Evolutionary conservation across 2,797 vertebrate genomes (phyloP), one percentile per base, ranked within the genome.

Genomic region (Schizothorax lantsangensis): DNA sequence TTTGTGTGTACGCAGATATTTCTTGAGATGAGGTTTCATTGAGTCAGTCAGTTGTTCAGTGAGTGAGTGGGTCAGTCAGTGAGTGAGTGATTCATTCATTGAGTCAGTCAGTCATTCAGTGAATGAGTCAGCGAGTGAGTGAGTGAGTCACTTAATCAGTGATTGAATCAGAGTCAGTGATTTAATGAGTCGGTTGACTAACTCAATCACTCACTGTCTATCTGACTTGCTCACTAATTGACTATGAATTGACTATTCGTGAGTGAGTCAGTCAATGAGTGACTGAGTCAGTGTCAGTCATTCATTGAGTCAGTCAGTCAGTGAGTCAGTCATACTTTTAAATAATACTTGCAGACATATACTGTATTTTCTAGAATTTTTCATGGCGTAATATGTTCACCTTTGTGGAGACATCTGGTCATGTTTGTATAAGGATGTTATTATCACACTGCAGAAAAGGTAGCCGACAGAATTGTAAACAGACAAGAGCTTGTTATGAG

Each of bases 401-500:
- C 4, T 49, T 19, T 75, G 30, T 47, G 26, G 8, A 38, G 30
- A 49, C 12, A 66, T 19, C 43, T 66, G 43, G n/a, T 66, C 17
- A 40, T 54, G 62, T 68, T 68, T 6, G 15, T 43, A n/a, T 30
- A 45, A 57, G 43, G 8, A 23, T n/a, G 23, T 47, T 38, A 38
- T 84, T 75, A 52, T 38, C 2, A 2, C 52, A 68, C 14, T 10
- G 17, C 71, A 78, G 33, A 64, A 52, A 68, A 78, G 19, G 57
- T 19, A 45, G 45, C 30, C 0, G 15, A 78, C 33, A 47, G 71
- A 78, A 78, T 49, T 1, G 9, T 84, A 38, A 64, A 78, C 10
- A 21, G 33, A 54, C 45, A 78, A 52, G 19, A 78, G 59, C 73
- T 38, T 84, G 59, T 84, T 66, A 52, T 5, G 17, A 40, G 9